Evolutionary conservation across 2,113 vertebrate species (phyloP).

Genomic region (Anoura caudifer): DNA sequence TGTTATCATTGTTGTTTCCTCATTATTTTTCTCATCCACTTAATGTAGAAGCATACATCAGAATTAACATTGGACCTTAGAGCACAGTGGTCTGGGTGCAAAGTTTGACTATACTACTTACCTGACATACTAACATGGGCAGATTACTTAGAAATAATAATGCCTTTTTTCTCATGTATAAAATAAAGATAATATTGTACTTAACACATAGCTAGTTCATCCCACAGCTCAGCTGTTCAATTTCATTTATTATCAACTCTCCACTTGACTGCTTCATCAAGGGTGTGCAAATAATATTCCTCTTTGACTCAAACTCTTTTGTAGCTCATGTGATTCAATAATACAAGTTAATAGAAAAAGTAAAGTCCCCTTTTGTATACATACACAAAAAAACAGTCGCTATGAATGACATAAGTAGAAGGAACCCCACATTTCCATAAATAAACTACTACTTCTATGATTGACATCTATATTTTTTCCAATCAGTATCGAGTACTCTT

Average conservation of each 20-base stretch:
- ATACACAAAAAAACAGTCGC: background rate
- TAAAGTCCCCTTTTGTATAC: background rate
- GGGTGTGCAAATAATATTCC: background rate
- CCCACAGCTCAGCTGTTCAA: background rate
- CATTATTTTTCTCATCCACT: background rate
- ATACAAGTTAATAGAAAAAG: background rate
- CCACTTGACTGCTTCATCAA: background rate
- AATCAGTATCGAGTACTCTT: background rate
- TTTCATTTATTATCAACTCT: background rate
- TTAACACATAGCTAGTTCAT: background rate
- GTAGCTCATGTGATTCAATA: background rate
- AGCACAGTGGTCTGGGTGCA: background rate
- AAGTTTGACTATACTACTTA: background rate
- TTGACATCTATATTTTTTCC: background rate
- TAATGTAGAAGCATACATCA: background rate
- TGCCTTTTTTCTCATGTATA: background rate
- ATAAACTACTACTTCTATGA: background rate
- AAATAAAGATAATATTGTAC: background rate
- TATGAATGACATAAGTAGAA: background rate
- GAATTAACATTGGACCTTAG: background rate
- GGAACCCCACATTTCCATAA: background rate
- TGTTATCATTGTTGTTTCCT: background rate
- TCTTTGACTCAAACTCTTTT: background rate
- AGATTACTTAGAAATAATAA: background rate
- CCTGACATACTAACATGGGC: background rate